Base-by-base conservation (phyloP, 1,140 invertebrate genomes). In the Eumaeus atala region DNA sequence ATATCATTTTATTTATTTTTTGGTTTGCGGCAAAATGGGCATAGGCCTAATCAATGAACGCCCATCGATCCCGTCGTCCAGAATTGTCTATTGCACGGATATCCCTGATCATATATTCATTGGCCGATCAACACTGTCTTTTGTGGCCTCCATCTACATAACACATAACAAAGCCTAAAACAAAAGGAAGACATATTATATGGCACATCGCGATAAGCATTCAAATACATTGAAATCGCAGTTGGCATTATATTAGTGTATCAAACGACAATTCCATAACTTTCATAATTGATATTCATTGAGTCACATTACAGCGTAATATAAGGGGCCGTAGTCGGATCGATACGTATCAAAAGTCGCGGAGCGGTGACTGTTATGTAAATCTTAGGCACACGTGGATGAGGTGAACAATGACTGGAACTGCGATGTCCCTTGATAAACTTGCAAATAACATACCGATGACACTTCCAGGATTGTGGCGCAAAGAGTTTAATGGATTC, bases 211-310 rank as follows among this genome's bases (percentile, higher is more conserved):
- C 48, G 48, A 35, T 12, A 34, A 50, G 6, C 28, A 50, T 14
- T 28, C 33, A 21, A 50, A 50, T 34, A 28, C 21, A 28, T 28
- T 28, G 21, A 28, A 28, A 28, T 28, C 21, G 21, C 21, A 28
- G 9, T 33, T n/a, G 12, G 48, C 12, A 12, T 9, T 35, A 33
- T 33, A 28, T 50, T 12, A 28, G 16, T 34, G 50, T 37, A 21
- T 11, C 51, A 36, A 38, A 37, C 40, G 50, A 18, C 54, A 48
- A 59, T 61, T 66, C 65, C 61, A 65, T 64, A 72, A 58, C 62
- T 55, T 53, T 62, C 58, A 58, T 75, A 64, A 74, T 77, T 79
- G 68, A 73, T 70, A 79, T 79, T 72, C 73, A 76, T 61, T 54
- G 61, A 64, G 56, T 62, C 55, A 72, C 68, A 56, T 55, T 64